Percentiles rank a stretch among this genome's conserved stretches.
These are phyloP conservation scores for Chamaedrilus cognettii DNA, from an alignment of 2,888 invertebrate species.

Conservation along the genomic window DNA sequence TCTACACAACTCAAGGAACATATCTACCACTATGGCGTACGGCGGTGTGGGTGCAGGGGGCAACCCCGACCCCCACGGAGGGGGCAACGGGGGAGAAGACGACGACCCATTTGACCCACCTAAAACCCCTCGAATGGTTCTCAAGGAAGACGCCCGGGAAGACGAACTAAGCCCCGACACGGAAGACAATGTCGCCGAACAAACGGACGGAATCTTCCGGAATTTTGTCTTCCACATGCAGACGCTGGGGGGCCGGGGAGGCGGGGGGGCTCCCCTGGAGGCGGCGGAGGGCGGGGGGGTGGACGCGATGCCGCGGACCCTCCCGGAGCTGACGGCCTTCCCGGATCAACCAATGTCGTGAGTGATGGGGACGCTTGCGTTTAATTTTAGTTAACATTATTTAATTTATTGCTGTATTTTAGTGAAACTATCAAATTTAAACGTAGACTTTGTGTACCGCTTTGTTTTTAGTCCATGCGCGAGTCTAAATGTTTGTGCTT, in stretches of 20 bases:
- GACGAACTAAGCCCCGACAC: conserved; percentile 45
- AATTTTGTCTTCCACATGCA: conserved; percentile 51
- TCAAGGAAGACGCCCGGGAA: conserved; percentile 28
- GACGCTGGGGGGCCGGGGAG: conserved; percentile 40
- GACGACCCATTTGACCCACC: conserved; percentile 32
- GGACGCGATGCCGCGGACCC: conserved; percentile 42
- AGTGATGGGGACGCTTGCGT: too few relatives aligned
- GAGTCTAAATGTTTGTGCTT: too few relatives aligned
- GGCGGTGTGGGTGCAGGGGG: too few relatives aligned
- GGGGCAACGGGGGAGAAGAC: neutral
- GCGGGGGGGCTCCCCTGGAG: conserved; percentile 43
- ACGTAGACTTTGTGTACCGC: too few relatives aligned
- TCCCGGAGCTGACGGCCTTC: conserved; percentile 49
- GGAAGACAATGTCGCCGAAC: conserved; percentile 51
- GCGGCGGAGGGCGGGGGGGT: conserved; percentile 43
- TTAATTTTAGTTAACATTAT: too few relatives aligned
- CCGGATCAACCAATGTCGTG: conserved; percentile 48
- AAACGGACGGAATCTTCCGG: conserved; percentile 52
- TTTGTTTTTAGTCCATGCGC: too few relatives aligned
- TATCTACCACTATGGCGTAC: too few relatives aligned
- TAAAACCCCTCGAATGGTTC: conserved; percentile 37
- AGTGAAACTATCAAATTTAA: too few relatives aligned
- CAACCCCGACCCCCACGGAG: too few relatives aligned
- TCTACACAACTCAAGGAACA: too few relatives aligned
- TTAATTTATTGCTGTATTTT: too few relatives aligned